phyloP scores from a whole-genome alignment of 2,888 invertebrate species.

The Ennomos fuscantarius region DNA sequence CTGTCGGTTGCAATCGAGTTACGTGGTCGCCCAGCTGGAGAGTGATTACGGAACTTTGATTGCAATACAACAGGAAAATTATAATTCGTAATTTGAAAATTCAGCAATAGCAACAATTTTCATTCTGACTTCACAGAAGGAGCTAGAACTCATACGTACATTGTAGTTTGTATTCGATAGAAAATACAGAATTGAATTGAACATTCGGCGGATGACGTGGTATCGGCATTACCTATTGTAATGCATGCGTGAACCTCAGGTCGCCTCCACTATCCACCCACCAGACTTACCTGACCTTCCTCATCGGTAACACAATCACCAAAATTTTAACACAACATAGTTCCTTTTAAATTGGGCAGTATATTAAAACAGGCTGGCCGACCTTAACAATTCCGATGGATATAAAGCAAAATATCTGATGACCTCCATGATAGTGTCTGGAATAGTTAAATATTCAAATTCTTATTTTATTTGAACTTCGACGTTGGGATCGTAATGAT shows the following conservation, averaged over 20 bases:
- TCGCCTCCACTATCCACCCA: constrained; percentile 58
- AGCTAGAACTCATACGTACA: constrained; percentile 27
- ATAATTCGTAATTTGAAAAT: too few relatives aligned
- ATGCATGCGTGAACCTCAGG: constrained; percentile 72
- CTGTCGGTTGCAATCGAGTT: too few relatives aligned
- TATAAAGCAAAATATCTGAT: constrained; percentile 61
- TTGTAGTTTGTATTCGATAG: constrained; percentile 47
- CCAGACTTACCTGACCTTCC: constrained; percentile 56
- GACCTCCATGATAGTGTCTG: constrained; percentile 67
- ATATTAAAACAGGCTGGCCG: constrained; percentile 47
- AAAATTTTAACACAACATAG: constrained; percentile 39
- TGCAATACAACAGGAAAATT: too few relatives aligned
- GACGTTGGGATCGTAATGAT: constrained; percentile 5
- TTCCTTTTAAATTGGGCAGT: constrained; percentile 51
- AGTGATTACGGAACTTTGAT: too few relatives aligned
- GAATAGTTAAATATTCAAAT: constrained; percentile 54
- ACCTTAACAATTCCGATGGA: constrained; percentile 38
- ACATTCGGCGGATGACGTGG: constrained; percentile 56
- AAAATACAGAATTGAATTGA: constrained; percentile 55
- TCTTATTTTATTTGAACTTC: constrained; percentile 19
- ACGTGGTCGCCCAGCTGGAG: too few relatives aligned
- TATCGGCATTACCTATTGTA: constrained; percentile 76
- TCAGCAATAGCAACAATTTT: background rate
- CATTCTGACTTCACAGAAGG: constrained; percentile 1
- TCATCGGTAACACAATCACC: constrained; percentile 42